Base-by-base conservation (phyloP, 2,888 invertebrate species). In the Pristionchus mayeri region DNA sequence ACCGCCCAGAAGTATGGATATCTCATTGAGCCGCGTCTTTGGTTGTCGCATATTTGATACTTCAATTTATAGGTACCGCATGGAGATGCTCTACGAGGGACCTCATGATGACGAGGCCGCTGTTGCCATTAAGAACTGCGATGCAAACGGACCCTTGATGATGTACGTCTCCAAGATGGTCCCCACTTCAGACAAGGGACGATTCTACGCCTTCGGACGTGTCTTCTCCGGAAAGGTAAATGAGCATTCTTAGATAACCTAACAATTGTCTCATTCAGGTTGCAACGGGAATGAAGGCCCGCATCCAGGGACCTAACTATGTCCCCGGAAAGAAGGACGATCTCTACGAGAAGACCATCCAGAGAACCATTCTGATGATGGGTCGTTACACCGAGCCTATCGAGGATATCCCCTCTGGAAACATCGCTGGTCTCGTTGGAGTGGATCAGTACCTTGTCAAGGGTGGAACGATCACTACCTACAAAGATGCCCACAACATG, bases 161-260 rank as follows among this genome's bases (percentile, higher is more conserved):
- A 99, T 99, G 99, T 99, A 99, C 95, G 95, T 99, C 90, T 98
- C 98, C 80, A 99, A 99, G 95, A 99, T 99, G 99, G 99, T 99
- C 93, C 99, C 99, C 90, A 99, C 99, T 24, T 96, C 97, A 21
- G 99, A 99, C 94, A 99, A 99, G 95, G 99, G 99, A 87, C 96
- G 99, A 93, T 99, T 99, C 96, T 99, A 98, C 94, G 99, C 99
- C 87, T 99, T 99, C 94, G 99, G 99, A 81, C 98, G 99, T 94
- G 99, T 99, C 48, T 99, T 99, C 95, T 96, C 98, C 90, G 99
- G 99, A 92, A 97, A 96, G 94, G 95, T 96, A 13, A 71, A n/a
- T 44, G 44, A 44, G 24, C 7, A 78, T 6, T n/a, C n/a, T n/a
- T 6, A 44, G 44, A 44, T 44, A n/a, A n/a, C n/a, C n/a, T 44